Conservation (phyloP, 2,797 vertebrate species). For the Fringilla coelebs region DNA sequence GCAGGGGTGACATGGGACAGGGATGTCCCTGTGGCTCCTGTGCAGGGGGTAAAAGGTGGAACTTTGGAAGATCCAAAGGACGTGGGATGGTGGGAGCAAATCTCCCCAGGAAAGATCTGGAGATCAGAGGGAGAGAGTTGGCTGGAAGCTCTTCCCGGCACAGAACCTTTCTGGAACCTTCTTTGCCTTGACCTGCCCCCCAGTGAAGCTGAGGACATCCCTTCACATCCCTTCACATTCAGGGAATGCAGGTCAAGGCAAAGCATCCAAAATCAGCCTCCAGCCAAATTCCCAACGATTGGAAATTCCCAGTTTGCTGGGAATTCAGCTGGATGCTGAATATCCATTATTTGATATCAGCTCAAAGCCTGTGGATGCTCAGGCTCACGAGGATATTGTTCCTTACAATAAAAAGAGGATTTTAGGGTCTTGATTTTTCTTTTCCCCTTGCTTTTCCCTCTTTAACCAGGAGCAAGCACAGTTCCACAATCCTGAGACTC, state of each 20-base stretch:
- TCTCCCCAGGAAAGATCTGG: neutral
- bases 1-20: neutral
- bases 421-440: neutral
- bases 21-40: neutral
- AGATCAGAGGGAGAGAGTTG: neutral
- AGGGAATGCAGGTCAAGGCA: neutral
- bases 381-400: fast-evolving
- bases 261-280: neutral
- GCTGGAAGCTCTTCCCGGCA: neutral
- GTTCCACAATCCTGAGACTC: neutral
- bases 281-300: neutral
- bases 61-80: fast-evolving
- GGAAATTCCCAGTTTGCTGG: neutral
- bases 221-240: neutral
- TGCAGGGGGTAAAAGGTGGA: no score
- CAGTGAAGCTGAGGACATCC: neutral
- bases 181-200: neutral
- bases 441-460: neutral
- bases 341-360: neutral
- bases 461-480: neutral
- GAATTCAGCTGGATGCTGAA: neutral
- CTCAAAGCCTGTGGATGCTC: neutral
- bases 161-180: neutral
- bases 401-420: neutral
- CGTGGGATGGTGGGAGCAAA: fast-evolving